Conservation (phyloP, 35 echinoderm and acorn worm species). For the Holothuria glaberrima region DNA sequence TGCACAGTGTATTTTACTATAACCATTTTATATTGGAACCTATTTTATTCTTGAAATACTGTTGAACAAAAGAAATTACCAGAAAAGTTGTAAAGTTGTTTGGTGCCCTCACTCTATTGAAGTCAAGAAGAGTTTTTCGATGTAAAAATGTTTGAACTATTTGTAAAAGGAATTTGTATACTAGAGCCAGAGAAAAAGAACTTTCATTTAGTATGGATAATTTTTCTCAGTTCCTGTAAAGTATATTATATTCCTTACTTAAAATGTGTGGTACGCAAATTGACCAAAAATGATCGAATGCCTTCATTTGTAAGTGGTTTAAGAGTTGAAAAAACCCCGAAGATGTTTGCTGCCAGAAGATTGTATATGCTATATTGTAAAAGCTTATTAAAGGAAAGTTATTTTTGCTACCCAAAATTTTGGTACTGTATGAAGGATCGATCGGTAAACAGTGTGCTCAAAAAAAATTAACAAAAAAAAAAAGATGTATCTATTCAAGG, state of each 20-base stretch:
- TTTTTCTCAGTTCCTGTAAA: constrained; percentile 21
- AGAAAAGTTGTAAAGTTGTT: constrained; percentile 32
- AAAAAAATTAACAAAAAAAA: constrained; percentile 13
- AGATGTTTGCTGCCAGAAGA: constrained; percentile 51
- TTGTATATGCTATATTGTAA: constrained; percentile 59
- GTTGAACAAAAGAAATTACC: constrained; percentile 56
- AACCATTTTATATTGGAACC: constrained; percentile 66
- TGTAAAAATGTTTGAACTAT: constrained; percentile 56
- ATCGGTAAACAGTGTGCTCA: constrained; percentile 59
- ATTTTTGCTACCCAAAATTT: constrained; percentile 65
- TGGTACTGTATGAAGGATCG: constrained; percentile 32
- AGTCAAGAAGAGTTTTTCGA: constrained; percentile 43
- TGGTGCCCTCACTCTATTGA: constrained; percentile 55
- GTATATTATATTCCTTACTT: constrained; percentile 49
- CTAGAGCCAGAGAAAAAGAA: constrained; percentile 24
- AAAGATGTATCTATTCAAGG: constrained; percentile 1
- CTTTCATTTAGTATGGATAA: constrained; percentile 21
- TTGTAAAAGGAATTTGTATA: constrained; percentile 60
- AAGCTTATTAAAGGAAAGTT: constrained; percentile 48
- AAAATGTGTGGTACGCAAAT: constrained; percentile 49
- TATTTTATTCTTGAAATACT: constrained; percentile 61
- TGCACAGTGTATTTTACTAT: constrained; percentile 70
- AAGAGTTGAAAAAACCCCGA: constrained; percentile 6
- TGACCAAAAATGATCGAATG: constrained; percentile 57
- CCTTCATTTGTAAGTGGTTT: constrained; percentile 43